phyloP scores from a whole-genome alignment of 2,113 vertebrate species.

The Ageneiosus marmoratus region DNA sequence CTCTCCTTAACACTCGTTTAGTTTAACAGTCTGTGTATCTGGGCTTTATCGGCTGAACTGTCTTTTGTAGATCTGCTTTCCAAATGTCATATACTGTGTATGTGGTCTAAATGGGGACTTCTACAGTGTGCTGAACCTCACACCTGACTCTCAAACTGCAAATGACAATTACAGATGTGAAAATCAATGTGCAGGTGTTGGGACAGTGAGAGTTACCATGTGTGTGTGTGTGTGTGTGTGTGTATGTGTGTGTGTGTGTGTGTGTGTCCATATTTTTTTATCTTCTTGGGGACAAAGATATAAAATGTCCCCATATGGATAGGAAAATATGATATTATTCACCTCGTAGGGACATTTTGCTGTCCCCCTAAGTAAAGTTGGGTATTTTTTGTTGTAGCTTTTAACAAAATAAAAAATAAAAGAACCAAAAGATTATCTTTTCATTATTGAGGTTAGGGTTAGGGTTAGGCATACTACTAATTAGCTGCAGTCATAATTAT shows the following conservation, averaged over 20 bases:
- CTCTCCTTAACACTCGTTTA: constrained; percentile 34
- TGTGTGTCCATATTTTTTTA: no score
- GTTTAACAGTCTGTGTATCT: constrained; percentile 29
- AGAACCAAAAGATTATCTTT: no score
- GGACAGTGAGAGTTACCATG: constrained; percentile 45
- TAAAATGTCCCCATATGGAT: no score
- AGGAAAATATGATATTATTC: no score
- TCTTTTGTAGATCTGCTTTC: constrained; percentile 26
- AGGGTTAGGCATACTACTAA: no score
- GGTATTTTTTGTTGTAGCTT: no score
- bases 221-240: constrained; percentile 26
- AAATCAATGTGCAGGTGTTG: constrained; percentile 26
- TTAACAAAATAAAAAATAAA: no score
- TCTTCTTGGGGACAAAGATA: no score
- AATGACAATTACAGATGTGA: constrained; percentile 29
- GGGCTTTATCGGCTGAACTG: constrained; percentile 20
- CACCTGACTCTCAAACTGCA: constrained; percentile 14
- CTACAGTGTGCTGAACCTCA: constrained; percentile 24
- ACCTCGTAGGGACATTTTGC: no score
- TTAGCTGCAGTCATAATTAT: no score
- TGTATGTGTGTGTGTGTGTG: constrained; percentile 6
- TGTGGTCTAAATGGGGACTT: neutral
- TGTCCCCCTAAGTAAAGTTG: no score
- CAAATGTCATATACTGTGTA: constrained; percentile 17
- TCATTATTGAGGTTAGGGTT: no score